Percentiles rank a stretch among this genome's conserved stretches.
phyloP scores from a whole-genome alignment of 2,113 vertebrate species.

The Plectropomus leopardus region DNA sequence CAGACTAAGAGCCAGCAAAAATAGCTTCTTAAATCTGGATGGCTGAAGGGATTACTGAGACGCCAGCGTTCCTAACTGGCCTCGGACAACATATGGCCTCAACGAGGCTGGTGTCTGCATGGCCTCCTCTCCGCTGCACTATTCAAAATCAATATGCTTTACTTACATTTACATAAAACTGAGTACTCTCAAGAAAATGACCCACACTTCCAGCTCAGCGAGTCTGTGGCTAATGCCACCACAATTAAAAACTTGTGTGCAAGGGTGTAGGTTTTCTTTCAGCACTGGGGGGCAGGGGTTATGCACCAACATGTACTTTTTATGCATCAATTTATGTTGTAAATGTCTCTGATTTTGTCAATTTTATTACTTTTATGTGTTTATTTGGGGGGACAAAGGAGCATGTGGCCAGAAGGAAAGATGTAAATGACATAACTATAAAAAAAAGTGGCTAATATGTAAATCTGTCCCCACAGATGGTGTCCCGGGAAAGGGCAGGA shows the following conservation, averaged over 20 bases:
- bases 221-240: slow-evolving; percentile 4
- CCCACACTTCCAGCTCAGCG: slow-evolving; percentile 1
- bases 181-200: slow-evolving; percentile 9
- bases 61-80: slow-evolving; percentile 64
- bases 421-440: slow-evolving; percentile 30
- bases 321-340: too few relatives aligned
- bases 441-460: slow-evolving; percentile 44
- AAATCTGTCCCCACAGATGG: slow-evolving; percentile 70
- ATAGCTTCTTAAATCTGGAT: slow-evolving; percentile 83
- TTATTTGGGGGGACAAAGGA: too few relatives aligned
- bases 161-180: slow-evolving; percentile 47
- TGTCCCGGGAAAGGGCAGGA: slow-evolving; percentile 48
- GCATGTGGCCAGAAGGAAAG: too few relatives aligned
- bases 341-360: too few relatives aligned
- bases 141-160: slow-evolving; percentile 42
- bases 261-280: too few relatives aligned
- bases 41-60: slow-evolving; percentile 83
- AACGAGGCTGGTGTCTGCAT: slow-evolving; percentile 41
- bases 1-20: slow-evolving; percentile 80
- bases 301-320: too few relatives aligned
- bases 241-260: slow-evolving; percentile 14
- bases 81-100: slow-evolving; percentile 76
- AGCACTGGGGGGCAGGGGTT: too few relatives aligned
- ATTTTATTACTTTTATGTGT: too few relatives aligned
- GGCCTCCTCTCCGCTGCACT: slow-evolving; percentile 18